phyloP scores from a whole-genome alignment of 1,140 invertebrate species.

The Vanessa tameamea region DNA sequence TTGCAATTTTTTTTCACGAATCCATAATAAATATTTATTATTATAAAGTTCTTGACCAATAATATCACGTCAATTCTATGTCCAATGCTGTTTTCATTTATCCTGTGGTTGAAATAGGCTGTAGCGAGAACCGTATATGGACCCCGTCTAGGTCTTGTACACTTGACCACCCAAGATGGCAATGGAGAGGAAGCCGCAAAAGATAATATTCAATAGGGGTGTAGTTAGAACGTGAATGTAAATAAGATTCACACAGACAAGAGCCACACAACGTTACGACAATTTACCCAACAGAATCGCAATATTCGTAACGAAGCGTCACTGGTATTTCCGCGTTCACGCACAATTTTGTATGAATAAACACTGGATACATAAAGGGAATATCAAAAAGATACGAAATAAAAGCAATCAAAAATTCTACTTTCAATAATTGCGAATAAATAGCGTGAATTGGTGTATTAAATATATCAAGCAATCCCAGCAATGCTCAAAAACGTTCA shows the following conservation, averaged over 20 bases:
- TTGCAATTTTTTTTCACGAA: too few species aligned
- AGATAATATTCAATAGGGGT: background rate
- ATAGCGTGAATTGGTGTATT: too few species aligned
- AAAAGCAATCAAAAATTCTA: too few species aligned
- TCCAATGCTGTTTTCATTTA: too few species aligned
- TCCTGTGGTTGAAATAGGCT: too few species aligned
- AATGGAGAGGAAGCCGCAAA: constrained; percentile 1
- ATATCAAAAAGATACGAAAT: too few species aligned
- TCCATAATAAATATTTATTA: too few species aligned
- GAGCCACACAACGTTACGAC: background rate
- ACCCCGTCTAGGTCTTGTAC: background rate
- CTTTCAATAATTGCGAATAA: background rate
- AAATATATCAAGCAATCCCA: too few species aligned
- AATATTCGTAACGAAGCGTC: background rate
- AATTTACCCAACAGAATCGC: background rate
- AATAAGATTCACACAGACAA: background rate
- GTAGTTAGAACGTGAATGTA: background rate
- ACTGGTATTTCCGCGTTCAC: background rate
- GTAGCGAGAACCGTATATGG: background rate
- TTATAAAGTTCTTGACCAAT: too few species aligned
- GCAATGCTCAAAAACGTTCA: too few species aligned
- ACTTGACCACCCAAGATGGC: background rate
- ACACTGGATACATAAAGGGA: background rate
- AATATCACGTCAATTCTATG: too few species aligned
- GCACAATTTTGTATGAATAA: background rate